Conservation (phyloP, 2,113 vertebrate species). For the Noturus placidus region DNA sequence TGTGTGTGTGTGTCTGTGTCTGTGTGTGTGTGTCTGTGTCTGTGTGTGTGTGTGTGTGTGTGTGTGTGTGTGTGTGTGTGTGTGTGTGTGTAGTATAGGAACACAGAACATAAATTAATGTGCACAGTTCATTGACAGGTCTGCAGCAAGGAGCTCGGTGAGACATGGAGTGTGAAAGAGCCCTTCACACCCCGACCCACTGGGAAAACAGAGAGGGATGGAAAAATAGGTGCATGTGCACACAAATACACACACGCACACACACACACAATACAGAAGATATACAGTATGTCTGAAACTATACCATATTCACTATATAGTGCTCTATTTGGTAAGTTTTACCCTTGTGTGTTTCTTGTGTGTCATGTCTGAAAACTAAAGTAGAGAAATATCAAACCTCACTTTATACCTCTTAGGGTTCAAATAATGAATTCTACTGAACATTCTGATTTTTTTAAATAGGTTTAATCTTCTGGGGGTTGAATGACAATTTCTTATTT, state of each 20-base stretch:
- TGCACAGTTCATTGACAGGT: not conserved
- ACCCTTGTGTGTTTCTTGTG: not conserved
- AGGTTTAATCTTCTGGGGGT: not conserved
- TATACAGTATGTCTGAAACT: not conserved
- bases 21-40: too few relatives aligned
- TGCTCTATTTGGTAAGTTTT: not conserved
- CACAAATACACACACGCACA: not conserved
- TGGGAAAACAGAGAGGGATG: constrained; percentile 33
- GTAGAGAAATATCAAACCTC: not conserved
- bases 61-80: too few relatives aligned
- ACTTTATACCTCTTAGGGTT: not conserved
- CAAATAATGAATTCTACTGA: not conserved
- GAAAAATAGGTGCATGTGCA: not conserved
- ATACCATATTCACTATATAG: not conserved
- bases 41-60: too few relatives aligned
- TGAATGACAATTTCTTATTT: not conserved
- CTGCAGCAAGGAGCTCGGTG: not conserved
- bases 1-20: too few relatives aligned
- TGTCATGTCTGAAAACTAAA: not conserved
- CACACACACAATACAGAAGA: not conserved
- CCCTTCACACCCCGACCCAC: not conserved
- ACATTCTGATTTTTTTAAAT: not conserved
- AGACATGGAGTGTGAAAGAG: not conserved
- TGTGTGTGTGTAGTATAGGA: not conserved
- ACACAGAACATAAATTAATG: not conserved